Percentiles rank a stretch among this genome's conserved stretches.
Conservation (phyloP, 1,140 invertebrate species). For the Oedothorax gibbosus region DNA sequence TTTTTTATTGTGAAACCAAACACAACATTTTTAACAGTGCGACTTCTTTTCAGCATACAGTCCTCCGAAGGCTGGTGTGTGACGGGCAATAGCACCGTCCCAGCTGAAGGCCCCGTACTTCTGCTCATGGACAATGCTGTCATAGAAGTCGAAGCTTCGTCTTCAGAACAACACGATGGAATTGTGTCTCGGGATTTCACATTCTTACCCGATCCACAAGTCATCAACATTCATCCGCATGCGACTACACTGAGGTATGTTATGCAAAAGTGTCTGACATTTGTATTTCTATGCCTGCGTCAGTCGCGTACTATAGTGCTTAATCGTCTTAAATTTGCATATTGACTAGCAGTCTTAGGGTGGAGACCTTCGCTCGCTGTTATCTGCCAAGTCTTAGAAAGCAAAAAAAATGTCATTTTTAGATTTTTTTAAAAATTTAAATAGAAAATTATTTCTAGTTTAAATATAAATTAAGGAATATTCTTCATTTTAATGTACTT, state of each 20-base stretch:
- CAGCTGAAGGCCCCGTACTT: not conserved
- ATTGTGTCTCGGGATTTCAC: constrained; percentile 34
- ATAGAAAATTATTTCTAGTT: too few relatives aligned
- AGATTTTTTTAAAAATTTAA: too few relatives aligned
- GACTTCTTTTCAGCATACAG: not conserved
- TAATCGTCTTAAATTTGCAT: too few relatives aligned
- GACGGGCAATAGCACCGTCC: constrained; percentile 1
- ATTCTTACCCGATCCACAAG: constrained; percentile 58
- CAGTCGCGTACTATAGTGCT: too few relatives aligned
- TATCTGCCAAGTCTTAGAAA: too few relatives aligned
- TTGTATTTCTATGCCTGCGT: not conserved
- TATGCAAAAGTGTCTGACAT: not conserved
- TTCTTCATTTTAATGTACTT: too few relatives aligned
- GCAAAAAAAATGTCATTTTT: too few relatives aligned
- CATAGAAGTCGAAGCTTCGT: constrained; percentile 12
- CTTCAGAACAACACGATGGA: not conserved
- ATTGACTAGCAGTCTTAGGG: too few relatives aligned
- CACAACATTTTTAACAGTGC: not conserved
- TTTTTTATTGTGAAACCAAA: not conserved
- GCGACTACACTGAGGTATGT: constrained; percentile 44
- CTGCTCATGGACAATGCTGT: constrained; percentile 56
- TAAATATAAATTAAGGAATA: too few relatives aligned
- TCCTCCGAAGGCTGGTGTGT: constrained; percentile 6
- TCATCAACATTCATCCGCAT: constrained; percentile 43
- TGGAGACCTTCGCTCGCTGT: too few relatives aligned